Percentiles rank a stretch among this genome's conserved stretches.
Evolutionary conservation across 2,797 vertebrate species (phyloP).

Genomic region (Lepilemur septentrionalis): DNA sequence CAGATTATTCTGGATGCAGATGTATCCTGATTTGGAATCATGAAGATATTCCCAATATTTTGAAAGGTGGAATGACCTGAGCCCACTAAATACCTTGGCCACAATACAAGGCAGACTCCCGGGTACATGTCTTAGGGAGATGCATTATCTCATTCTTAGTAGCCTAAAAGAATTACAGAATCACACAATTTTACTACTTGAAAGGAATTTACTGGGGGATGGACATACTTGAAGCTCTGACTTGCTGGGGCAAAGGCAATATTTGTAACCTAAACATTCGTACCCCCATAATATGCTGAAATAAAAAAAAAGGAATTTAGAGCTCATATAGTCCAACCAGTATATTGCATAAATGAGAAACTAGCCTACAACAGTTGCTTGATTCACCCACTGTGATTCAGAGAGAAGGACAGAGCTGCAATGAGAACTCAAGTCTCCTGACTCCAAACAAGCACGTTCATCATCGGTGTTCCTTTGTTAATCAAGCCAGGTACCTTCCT

Average conservation of each 20-base stretch:
- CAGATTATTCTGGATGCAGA: neutral
- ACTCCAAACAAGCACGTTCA: neutral
- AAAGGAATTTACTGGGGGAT: neutral
- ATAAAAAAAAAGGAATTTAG: neutral
- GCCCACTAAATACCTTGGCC: neutral
- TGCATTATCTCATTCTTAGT: neutral
- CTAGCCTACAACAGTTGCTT: neutral
- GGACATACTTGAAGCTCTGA: too few relatives aligned
- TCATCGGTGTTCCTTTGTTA: neutral
- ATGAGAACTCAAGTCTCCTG: neutral
- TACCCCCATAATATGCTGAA: too few relatives aligned
- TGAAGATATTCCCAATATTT: neutral
- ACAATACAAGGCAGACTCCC: neutral
- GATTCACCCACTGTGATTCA: fast-evolving
- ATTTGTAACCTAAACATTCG: too few relatives aligned
- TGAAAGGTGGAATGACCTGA: neutral
- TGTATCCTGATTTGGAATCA: neutral
- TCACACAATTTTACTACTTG: neutral
- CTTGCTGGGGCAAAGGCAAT: too few relatives aligned
- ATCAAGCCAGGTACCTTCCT: neutral
- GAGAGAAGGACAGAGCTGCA: neutral
- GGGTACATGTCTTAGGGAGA: neutral
- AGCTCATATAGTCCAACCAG: neutral
- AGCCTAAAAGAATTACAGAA: neutral
- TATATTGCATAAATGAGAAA: neutral